These are phyloP conservation scores for Eremobia ochroleuca DNA, from an alignment of 2,888 invertebrate genomes.

Conservation along the genomic window DNA sequence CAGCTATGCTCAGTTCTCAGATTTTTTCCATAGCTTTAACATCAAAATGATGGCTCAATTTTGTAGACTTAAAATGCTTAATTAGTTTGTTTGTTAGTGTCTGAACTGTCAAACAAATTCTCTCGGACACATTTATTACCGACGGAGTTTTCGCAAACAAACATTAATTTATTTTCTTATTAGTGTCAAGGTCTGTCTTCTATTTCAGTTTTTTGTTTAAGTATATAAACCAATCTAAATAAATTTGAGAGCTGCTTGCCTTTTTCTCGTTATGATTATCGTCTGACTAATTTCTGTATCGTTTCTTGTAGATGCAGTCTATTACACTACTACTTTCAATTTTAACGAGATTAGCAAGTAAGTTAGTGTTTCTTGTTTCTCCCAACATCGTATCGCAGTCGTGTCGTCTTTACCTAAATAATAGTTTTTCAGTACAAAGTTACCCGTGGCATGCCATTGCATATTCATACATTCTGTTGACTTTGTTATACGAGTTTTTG, in stretches of 20 bases:
- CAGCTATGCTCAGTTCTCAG: neutral
- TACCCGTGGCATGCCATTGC: conserved; percentile 59
- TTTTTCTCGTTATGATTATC: too few relatives aligned
- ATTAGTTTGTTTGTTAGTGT: neutral
- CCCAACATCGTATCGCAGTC: conserved; percentile 5
- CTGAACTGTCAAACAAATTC: conserved; percentile 23
- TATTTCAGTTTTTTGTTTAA: conserved; percentile 18
- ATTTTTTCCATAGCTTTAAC: too few relatives aligned
- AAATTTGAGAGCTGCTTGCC: neutral
- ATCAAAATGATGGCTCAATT: neutral
- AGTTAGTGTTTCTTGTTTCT: neutral
- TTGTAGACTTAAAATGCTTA: neutral
- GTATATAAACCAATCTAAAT: neutral
- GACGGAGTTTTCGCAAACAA: conserved; percentile 28
- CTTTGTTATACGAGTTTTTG: conserved; percentile 61
- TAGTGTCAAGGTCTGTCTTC: conserved; percentile 36
- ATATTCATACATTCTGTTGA: conserved; percentile 64
- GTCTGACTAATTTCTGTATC: neutral
- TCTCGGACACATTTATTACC: conserved; percentile 1
- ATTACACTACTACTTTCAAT: neutral
- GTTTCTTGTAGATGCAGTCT: neutral
- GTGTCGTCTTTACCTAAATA: conserved; percentile 36
- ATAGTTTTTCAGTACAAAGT: conserved; percentile 33
- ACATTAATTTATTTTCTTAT: conserved; percentile 23
- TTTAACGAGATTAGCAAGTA: neutral